Evolutionary conservation across 2,113 vertebrate species (phyloP), one percentile per base, ranked within the genome.

Genomic region (Pagrus major): DNA sequence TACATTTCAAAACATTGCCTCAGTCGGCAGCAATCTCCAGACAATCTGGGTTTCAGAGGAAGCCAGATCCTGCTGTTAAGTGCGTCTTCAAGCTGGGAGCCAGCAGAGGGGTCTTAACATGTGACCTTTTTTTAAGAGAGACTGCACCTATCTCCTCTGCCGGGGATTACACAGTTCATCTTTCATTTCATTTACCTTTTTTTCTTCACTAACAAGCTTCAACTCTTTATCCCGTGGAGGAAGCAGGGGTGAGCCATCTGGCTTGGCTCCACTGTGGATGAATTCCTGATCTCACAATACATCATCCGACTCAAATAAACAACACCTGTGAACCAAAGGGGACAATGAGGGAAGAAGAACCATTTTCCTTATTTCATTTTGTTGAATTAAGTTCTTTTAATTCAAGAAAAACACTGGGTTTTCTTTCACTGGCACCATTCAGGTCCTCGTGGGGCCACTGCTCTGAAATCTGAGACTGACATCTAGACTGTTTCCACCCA

Each of bases 221-320:
- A 58, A 72, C 78, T 85, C 66, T 70, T 76, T 64, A 72, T 83
- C 79, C 72, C 54, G 7, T 23, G 41, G 79, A 81, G 77, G 81
- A 87, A 86, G 83, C 83, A 56, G 54, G 55, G 37, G 63, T 56
- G 76, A 90, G 85, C 83, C 87, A 88, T 85, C 84, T 89, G 87
- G 89, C 47, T 71, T 54, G 52, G 59, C 75, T 80, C 78, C 72
- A 56, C 75, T 69, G 79, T 72, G 75, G 71, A 82, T 46, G 81
- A 56, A 60, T 70, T 63, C 60, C 67, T 71, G 64, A 85, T 77
- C 47, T 44, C 41, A 55, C 51, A 49, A 80, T 82, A 51, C 81
- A 77, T 85, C 73, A 72, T 49, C 68, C 35, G 59, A 79, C 52
- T 83, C 59, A 33, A 64, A 83, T 77, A 81, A 80, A 91, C 76